These are phyloP conservation scores for Myotis davidii DNA, from an alignment of 2,113 vertebrate species.

Conservation along the genomic window DNA sequence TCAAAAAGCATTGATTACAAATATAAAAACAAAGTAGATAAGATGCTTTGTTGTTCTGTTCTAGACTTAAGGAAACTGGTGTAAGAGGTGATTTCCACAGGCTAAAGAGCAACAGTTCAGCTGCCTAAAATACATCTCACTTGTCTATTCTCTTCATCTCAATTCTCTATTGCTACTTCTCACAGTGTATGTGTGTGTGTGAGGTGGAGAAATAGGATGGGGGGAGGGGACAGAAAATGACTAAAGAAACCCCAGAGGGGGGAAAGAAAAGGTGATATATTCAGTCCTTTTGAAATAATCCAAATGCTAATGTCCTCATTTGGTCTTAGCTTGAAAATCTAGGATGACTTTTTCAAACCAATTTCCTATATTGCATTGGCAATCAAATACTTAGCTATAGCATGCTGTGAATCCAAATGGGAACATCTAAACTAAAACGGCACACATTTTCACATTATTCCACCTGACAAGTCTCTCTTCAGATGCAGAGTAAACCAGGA, in stretches of 20 bases:
- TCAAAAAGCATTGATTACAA: background rate
- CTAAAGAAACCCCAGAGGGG: background rate
- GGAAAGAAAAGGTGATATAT: background rate
- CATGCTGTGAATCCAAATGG: slow-evolving; percentile 68
- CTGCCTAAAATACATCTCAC: background rate
- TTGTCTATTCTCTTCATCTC: background rate
- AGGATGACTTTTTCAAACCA: slow-evolving; percentile 67
- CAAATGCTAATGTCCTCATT: slow-evolving; percentile 50
- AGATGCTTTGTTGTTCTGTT: background rate
- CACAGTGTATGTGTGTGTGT: background rate
- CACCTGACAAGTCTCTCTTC: slow-evolving; percentile 26
- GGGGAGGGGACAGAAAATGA: background rate
- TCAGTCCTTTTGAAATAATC: slow-evolving; percentile 53
- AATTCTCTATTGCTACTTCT: background rate
- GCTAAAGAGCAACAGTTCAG: background rate
- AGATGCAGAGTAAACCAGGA: slow-evolving; percentile 16
- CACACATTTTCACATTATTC: slow-evolving; percentile 33
- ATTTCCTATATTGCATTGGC: slow-evolving; percentile 56
- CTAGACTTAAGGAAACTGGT: background rate
- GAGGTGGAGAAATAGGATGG: background rate
- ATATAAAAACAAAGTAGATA: background rate
- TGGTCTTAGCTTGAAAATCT: slow-evolving; percentile 61
- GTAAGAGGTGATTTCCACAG: background rate
- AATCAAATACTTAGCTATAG: slow-evolving; percentile 56
- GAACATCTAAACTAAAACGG: slow-evolving; percentile 60